phyloP scores from a whole-genome alignment of 2,113 vertebrate genomes.

The Megaleporinus macrocephalus region DNA sequence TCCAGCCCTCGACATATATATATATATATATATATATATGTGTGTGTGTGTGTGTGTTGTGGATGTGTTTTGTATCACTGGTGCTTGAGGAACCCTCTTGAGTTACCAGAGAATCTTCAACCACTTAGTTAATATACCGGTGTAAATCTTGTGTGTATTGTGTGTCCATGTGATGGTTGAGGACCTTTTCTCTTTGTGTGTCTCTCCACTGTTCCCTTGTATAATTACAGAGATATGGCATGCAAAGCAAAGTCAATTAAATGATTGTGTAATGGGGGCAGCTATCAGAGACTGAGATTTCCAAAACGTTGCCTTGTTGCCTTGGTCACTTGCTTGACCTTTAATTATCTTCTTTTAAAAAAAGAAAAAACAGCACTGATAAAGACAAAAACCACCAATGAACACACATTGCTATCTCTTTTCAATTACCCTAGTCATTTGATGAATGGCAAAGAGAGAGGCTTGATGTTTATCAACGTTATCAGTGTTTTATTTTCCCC shows the following conservation, averaged over 20 bases:
- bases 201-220: constrained; percentile 42
- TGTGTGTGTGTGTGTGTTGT: no score
- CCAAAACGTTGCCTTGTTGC: constrained; percentile 40
- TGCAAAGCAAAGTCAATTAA: constrained; percentile 75
- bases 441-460: constrained; percentile 50
- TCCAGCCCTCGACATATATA: no score
- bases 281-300: constrained; percentile 63
- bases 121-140: background rate
- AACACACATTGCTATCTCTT: constrained; percentile 65
- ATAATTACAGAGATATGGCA: constrained; percentile 62
- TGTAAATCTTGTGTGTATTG: constrained; percentile 43
- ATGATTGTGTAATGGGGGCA: constrained; percentile 63
- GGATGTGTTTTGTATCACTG: no score
- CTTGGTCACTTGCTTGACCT: constrained; percentile 70
- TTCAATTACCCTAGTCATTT: constrained; percentile 64
- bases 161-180: constrained; percentile 62
- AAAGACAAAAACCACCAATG: constrained; percentile 60
- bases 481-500: background rate
- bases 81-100: background rate
- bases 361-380: constrained; percentile 66
- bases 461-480: constrained; percentile 24
- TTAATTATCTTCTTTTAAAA: constrained; percentile 70
- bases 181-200: constrained; percentile 59
- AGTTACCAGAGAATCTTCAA: background rate
- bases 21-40: no score